phyloP scores from a whole-genome alignment of 2,888 invertebrate species.

The Pseudococcus jackbeardsleyi region DNA sequence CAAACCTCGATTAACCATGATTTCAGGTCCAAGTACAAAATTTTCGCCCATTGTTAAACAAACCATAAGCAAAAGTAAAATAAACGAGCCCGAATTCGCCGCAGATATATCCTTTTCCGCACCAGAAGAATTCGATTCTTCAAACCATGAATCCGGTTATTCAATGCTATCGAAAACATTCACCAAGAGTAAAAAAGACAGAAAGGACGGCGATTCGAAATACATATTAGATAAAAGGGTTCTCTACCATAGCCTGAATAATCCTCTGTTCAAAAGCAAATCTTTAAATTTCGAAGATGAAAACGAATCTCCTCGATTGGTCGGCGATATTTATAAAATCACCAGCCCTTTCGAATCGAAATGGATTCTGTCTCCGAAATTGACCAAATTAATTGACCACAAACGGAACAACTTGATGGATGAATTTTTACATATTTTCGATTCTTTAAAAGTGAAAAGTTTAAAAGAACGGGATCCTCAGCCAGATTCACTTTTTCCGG shows the following conservation, averaged over 20 bases:
- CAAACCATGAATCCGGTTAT: constrained; percentile 51
- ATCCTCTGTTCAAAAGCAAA: constrained; percentile 61
- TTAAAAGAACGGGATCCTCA: neutral
- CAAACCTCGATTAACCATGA: neutral
- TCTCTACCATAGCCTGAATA: constrained; percentile 52
- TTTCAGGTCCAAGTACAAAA: constrained; percentile 3
- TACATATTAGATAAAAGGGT: constrained; percentile 44
- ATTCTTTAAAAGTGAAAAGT: neutral
- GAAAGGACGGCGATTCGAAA: constrained; percentile 36
- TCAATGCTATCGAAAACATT: constrained; percentile 49
- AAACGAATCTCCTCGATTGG: neutral
- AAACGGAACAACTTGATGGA: neutral
- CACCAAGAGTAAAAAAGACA: neutral
- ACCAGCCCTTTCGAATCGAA: constrained; percentile 60
- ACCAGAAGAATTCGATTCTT: constrained; percentile 24
- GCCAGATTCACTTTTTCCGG: constrained; percentile 6
- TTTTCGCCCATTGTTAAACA: constrained; percentile 36
- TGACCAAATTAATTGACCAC: constrained; percentile 9
- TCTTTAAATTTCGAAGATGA: constrained; percentile 43
- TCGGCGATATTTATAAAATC: constrained; percentile 58
- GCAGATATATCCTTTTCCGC: constrained; percentile 13
- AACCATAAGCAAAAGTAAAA: constrained; percentile 3
- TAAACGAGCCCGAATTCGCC: neutral
- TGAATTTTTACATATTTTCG: constrained; percentile 10
- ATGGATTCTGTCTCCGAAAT: constrained; percentile 56